These are phyloP conservation scores for Bothrops alternatus DNA, from an alignment of 2,797 vertebrate genomes.

Conservation along the genomic window DNA sequence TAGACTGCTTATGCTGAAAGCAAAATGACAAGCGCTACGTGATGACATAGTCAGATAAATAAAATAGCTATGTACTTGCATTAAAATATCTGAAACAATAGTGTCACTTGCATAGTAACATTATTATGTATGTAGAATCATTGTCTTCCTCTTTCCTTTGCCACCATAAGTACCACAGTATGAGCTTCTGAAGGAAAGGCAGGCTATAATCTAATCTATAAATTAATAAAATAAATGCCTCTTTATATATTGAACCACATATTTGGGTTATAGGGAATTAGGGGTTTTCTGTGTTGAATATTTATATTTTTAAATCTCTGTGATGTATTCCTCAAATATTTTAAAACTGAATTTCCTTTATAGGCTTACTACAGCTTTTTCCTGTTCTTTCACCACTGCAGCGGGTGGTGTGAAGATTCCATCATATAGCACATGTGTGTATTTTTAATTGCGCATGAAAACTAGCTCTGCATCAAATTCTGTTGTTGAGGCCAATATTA, in stretches of 20 bases:
- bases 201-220: neutral
- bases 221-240: neutral
- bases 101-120: neutral
- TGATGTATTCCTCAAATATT: neutral
- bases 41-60: neutral
- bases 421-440: neutral
- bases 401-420: neutral
- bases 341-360: neutral
- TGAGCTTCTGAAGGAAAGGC: neutral
- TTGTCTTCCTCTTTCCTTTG: neutral
- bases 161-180: neutral
- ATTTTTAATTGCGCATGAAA: neutral
- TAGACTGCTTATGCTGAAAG: neutral
- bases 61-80: neutral
- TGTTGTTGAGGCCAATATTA: neutral
- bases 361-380: neutral
- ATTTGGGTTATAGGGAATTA: neutral
- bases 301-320: neutral
- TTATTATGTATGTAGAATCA: neutral
- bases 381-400: neutral
- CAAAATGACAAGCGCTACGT: neutral
- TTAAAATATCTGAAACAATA: neutral
- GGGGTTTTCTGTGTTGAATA: neutral
- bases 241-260: neutral
- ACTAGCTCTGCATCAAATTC: neutral